phyloP scores from a whole-genome alignment of 2,888 invertebrate genomes.

The Nematopogon swammerdamellus region DNA sequence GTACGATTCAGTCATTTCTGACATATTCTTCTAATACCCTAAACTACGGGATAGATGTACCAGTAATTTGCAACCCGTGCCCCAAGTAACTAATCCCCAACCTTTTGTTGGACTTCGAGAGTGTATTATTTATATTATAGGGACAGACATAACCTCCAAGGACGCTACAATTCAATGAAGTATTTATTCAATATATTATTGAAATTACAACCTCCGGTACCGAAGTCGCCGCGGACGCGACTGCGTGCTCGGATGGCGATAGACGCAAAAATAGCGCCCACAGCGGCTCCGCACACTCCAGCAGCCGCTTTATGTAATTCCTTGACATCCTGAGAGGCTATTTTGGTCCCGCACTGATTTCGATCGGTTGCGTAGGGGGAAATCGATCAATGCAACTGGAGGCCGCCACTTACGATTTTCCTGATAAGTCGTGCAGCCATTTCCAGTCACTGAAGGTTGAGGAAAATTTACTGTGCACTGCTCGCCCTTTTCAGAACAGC shows the following conservation, averaged over 20 bases:
- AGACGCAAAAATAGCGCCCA: conserved; percentile 28
- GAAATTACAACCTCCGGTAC: conserved; percentile 11
- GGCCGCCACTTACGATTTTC: conserved; percentile 51
- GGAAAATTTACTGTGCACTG: no score
- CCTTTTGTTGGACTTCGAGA: no score
- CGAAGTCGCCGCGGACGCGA: background rate
- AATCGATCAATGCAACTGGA: conserved; percentile 13
- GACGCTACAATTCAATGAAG: background rate
- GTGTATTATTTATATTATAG: no score
- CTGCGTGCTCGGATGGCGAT: background rate
- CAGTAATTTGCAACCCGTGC: no score
- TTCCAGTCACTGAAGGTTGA: no score
- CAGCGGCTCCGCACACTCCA: conserved; percentile 40
- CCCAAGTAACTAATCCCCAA: no score
- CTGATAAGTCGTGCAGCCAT: conserved; percentile 55
- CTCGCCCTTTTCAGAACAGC: no score
- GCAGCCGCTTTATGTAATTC: conserved; percentile 55
- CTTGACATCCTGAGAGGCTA: conserved; percentile 45
- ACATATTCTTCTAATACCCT: no score
- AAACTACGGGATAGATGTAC: no score
- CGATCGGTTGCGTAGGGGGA: conserved; percentile 14
- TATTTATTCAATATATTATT: conserved; percentile 13
- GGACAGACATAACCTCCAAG: background rate
- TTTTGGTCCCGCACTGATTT: conserved; percentile 33
- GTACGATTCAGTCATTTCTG: no score